These are phyloP conservation scores for Aspidapion aeneum DNA, from an alignment of 2,888 invertebrate genomes.

Conservation along the genomic window DNA sequence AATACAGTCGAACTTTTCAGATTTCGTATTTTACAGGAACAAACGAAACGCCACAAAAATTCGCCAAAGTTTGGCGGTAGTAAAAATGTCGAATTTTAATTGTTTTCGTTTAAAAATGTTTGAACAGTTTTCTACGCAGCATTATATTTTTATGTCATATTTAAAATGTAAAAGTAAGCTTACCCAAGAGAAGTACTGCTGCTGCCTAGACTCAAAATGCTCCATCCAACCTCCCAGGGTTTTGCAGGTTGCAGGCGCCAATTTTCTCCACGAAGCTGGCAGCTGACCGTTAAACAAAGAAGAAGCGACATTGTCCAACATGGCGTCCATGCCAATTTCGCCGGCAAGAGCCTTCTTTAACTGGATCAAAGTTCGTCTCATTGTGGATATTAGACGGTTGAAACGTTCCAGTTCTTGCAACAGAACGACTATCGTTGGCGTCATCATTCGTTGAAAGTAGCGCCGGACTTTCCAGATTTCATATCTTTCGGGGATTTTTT, in stretches of 20 bases:
- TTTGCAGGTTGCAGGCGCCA: conserved; percentile 85
- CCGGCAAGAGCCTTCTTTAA: conserved; percentile 84
- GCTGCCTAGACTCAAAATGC: conserved; percentile 69
- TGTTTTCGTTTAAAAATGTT: no score
- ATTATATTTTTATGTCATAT: no score
- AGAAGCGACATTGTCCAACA: conserved; percentile 77
- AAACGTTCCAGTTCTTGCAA: conserved; percentile 88
- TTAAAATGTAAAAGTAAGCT: no score
- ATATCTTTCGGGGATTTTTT: conserved; percentile 70
- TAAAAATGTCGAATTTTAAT: no score
- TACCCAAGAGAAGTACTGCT: conserved; percentile 78
- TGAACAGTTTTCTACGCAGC: no score
- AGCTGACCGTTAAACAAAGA: conserved; percentile 83
- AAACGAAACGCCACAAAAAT: no score
- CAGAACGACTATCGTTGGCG: conserved; percentile 82
- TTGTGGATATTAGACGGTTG: conserved; percentile 70
- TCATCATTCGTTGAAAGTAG: conserved; percentile 73
- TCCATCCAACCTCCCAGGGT: conserved; percentile 86
- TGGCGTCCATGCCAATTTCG: conserved; percentile 87
- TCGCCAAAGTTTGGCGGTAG: no score
- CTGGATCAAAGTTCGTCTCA: conserved; percentile 66
- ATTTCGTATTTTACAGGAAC: conserved; percentile 78
- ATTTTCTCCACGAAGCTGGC: conserved; percentile 73
- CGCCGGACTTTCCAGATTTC: conserved; percentile 73
- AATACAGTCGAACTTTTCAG: conserved; percentile 67